Evolutionary conservation across 2,113 vertebrate genomes (phyloP).

Genomic region (Meriones unguiculatus): DNA sequence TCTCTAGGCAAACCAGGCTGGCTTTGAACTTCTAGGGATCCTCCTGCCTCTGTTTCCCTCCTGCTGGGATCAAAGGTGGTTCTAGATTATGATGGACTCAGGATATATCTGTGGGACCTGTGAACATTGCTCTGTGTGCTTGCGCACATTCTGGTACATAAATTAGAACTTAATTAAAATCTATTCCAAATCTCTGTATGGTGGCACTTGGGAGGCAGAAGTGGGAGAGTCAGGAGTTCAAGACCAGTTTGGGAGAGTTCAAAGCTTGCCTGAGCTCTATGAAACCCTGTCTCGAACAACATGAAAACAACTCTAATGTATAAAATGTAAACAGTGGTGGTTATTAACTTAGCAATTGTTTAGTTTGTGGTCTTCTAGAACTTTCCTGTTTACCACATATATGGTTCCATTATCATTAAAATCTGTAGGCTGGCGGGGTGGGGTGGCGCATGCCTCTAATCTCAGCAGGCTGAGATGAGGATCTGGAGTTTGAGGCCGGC

Average conservation of each 20-base stretch:
- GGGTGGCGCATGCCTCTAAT: neutral
- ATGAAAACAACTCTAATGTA: neutral
- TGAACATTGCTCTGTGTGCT: neutral
- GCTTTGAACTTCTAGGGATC: neutral
- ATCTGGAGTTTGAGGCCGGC: neutral
- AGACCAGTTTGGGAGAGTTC: neutral
- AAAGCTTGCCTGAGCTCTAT: neutral
- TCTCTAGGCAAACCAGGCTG: neutral
- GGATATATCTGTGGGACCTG: neutral
- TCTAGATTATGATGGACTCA: no score
- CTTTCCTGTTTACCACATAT: neutral
- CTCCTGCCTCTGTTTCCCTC: neutral
- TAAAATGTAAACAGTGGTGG: neutral
- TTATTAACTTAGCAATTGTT: neutral
- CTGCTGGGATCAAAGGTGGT: neutral
- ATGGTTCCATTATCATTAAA: neutral
- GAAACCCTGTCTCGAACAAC: neutral
- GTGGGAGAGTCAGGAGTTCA: neutral
- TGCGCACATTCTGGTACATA: neutral
- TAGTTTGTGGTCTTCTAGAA: neutral
- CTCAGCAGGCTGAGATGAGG: neutral
- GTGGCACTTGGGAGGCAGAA: neutral
- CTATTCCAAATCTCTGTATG: neutral
- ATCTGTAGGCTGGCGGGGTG: neutral
- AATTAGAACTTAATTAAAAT: conserved; percentile 26